Percentiles rank a stretch among this genome's conserved stretches.
These are phyloP conservation scores for Chlorospingus flavigularis DNA, from an alignment of 2,797 vertebrate species.

Conservation along the genomic window DNA sequence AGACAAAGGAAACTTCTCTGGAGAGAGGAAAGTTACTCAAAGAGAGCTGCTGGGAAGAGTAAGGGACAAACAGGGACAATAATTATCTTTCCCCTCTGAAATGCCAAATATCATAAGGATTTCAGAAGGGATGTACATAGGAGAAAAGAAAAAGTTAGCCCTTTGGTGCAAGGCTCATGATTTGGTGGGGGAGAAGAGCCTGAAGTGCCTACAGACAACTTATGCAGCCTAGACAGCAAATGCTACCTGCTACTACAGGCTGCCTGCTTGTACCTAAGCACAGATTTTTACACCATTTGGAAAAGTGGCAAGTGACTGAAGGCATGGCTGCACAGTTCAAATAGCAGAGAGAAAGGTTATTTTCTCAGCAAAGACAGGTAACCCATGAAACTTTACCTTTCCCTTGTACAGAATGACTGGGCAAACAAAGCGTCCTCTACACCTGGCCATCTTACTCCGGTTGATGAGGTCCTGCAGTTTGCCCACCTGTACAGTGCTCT, in stretches of 20 bases:
- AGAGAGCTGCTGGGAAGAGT: background rate
- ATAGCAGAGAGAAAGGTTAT: background rate
- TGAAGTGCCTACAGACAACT: background rate
- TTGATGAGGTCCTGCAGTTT: conserved; percentile 94
- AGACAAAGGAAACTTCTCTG: background rate
- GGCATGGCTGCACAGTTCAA: background rate
- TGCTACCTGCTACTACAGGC: background rate
- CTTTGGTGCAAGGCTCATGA: background rate
- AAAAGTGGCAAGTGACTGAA: background rate
- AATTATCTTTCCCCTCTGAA: background rate
- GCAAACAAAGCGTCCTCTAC: conserved; percentile 94
- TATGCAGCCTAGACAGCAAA: background rate
- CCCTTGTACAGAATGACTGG: conserved; percentile 97
- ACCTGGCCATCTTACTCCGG: conserved; percentile 93
- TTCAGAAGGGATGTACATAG: background rate
- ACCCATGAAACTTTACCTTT: conserved; percentile 80
- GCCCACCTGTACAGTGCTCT: conserved; percentile 88
- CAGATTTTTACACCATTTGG: background rate
- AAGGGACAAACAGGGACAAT: background rate
- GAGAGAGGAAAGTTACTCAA: background rate
- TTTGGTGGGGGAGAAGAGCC: background rate
- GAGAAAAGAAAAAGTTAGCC: background rate
- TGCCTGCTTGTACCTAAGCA: background rate
- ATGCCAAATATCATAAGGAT: background rate
- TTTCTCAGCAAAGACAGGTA: background rate